These are phyloP conservation scores for Desmophyllum pertusum DNA, from an alignment of 92 coral and sea anemone genomes.

Conservation along the genomic window DNA sequence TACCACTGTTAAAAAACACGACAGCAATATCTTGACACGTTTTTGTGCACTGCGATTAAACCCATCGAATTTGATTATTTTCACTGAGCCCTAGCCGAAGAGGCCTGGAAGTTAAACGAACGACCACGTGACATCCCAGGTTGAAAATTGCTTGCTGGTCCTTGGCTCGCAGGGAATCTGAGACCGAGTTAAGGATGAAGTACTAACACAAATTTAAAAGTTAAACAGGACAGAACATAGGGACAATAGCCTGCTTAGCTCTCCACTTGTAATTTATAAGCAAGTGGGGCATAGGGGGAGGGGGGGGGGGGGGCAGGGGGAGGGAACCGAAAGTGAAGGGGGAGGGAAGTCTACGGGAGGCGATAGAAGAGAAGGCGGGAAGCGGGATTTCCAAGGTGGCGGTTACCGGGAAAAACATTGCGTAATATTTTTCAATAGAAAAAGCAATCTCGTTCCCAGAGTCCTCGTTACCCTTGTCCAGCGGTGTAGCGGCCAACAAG, in stretches of 20 bases:
- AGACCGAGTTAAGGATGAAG: slow-evolving; percentile 58
- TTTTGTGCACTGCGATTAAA: slow-evolving; percentile 24
- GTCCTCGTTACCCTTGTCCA: too few species aligned
- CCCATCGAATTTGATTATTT: slow-evolving; percentile 85
- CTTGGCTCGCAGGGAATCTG: slow-evolving; percentile 62
- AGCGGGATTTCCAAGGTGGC: too few species aligned
- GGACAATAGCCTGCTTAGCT: background rate
- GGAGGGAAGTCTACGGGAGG: too few species aligned
- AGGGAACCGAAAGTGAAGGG: too few species aligned
- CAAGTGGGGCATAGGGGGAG: too few species aligned
- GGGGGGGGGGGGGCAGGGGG: too few species aligned
- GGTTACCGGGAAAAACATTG: too few species aligned
- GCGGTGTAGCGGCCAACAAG: too few species aligned
- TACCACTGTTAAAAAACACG: background rate
- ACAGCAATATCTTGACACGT: background rate
- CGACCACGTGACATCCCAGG: slow-evolving; percentile 63
- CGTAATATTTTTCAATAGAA: too few species aligned
- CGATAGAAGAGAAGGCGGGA: too few species aligned
- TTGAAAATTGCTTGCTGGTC: slow-evolving; percentile 43
- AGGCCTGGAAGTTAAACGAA: slow-evolving; percentile 70
- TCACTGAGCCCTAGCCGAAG: slow-evolving; percentile 72
- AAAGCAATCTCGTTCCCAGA: too few species aligned
- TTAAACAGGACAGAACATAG: background rate
- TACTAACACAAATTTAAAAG: background rate
- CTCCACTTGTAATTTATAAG: background rate